Evolutionary conservation across 2,888 invertebrate genomes (phyloP), one percentile per base, ranked within the genome.

Genomic region (Cheilosia vulpina): DNA sequence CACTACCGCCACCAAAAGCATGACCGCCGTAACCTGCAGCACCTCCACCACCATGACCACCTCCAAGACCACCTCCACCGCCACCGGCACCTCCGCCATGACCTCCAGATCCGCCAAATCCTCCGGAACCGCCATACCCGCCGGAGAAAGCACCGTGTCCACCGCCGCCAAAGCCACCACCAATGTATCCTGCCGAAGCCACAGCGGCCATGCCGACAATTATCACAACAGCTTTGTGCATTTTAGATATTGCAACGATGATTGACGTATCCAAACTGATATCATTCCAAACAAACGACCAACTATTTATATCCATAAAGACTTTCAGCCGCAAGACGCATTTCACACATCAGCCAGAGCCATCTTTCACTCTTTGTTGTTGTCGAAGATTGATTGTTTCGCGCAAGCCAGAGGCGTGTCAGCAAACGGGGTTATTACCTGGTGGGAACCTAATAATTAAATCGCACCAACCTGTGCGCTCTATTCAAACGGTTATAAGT

Each of bases 51-150:
- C 72, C 62, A 52, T 52, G 4, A 7, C 7, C 31, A 31, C 31
- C 60, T 2, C 73, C 57, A 9, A 6, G 34, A 34, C 27, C 27
- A 27, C 27, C 27, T 15, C 38, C 55, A 19, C 47, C 62, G 21
- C 85, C 66, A 21, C 21, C 21, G n/a, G n/a, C n/a, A 19, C 84
- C 79, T n/a, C 85, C 77, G 4, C 38, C 38, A 38, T 38, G 38
- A 3, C 38, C 38, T 6, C 88, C 88, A 19, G 89, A 89, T 0
- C 89, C 88, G 24, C 88, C 85, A 6, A 89, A 75, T 52, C 65
- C 43, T 47, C 57, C 50, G 31, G 38, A 19, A 45, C 79, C 76
- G 4, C 85, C 85, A 41, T 27, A n/a, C 0, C 55, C 66, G 0
- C 57, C 72, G 45, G 19, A 43, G 17, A 57, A n/a, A n/a, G 68